A percentile compares a stretch with the other conserved stretches of the same genome.
Conservation (phyloP, 2,797 vertebrate species). For the Kryptopterus vitreolus region DNA sequence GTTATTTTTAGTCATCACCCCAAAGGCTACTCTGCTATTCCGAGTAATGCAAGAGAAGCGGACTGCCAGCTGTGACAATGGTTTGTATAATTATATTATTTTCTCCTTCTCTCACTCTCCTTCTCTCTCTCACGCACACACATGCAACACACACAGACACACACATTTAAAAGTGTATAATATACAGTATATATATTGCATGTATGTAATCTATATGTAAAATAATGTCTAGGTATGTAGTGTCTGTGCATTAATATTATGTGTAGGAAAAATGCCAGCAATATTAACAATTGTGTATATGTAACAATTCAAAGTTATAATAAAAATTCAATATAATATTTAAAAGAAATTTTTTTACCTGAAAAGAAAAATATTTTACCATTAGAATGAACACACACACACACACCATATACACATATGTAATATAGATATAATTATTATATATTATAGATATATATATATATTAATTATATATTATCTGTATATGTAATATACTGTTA, state of each 20-base stretch:
- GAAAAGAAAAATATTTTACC: too few relatives aligned
- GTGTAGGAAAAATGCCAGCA: too few relatives aligned
- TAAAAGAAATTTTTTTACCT: too few relatives aligned
- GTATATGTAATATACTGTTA: neutral
- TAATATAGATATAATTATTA: neutral
- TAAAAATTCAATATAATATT: too few relatives aligned
- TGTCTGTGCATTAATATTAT: too few relatives aligned
- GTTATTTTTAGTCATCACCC: conserved; percentile 26
- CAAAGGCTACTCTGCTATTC: conserved; percentile 6
- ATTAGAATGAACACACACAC: too few relatives aligned
- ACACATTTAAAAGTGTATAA: neutral
- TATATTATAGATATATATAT: too few relatives aligned
- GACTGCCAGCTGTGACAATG: conserved; percentile 16
- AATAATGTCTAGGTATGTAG: too few relatives aligned
- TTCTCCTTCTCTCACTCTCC: neutral
- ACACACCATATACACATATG: neutral
- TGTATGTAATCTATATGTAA: too few relatives aligned
- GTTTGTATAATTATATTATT: conserved; percentile 8
- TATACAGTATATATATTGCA: too few relatives aligned
- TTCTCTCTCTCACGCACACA: conserved; percentile 6
- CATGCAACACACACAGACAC: too few relatives aligned
- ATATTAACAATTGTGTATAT: neutral
- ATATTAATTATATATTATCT: neutral
- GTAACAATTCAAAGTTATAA: neutral
- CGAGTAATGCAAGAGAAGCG: conserved; percentile 6